Evolutionary conservation across 2,888 invertebrate genomes (phyloP).

Genomic region (Cotesia congregata): DNA sequence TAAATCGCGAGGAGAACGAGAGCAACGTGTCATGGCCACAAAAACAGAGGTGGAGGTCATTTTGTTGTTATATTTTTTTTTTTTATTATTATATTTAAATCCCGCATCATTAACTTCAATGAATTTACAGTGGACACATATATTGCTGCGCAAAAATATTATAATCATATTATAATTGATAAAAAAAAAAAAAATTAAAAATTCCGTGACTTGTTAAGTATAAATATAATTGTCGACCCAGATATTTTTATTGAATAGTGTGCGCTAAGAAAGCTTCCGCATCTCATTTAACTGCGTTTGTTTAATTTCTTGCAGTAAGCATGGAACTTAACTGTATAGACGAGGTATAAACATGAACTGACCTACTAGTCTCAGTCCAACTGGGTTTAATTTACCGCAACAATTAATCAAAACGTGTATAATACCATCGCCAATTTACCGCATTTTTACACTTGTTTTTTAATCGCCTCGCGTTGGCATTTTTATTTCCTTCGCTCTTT

Average conservation of each 20-base stretch:
- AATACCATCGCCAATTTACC: constrained; percentile 9
- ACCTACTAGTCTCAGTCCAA: constrained; percentile 8
- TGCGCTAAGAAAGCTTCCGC: background rate
- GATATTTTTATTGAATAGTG: background rate
- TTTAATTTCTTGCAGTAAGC: background rate
- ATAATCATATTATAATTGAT: background rate
- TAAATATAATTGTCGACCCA: background rate
- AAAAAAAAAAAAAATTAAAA: background rate
- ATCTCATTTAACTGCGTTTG: background rate
- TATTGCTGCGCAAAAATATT: background rate
- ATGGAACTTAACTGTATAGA: background rate
- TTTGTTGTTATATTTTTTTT: constrained; percentile 8
- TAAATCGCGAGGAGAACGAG: constrained; percentile 57
- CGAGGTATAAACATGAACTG: constrained; percentile 8
- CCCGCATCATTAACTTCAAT: background rate
- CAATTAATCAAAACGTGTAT: constrained; percentile 20
- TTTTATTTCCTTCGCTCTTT: background rate
- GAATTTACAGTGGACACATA: background rate
- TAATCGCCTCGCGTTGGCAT: background rate
- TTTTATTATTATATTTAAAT: constrained; percentile 14
- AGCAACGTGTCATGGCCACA: constrained; percentile 63
- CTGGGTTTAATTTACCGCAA: constrained; percentile 11
- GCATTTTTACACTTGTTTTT: constrained; percentile 11
- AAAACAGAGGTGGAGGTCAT: constrained; percentile 53
- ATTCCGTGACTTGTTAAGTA: background rate